A percentile compares a stretch with the other conserved stretches of the same genome.
Conservation (phyloP, 2,113 vertebrate species). For the Haemorhous mexicanus region DNA sequence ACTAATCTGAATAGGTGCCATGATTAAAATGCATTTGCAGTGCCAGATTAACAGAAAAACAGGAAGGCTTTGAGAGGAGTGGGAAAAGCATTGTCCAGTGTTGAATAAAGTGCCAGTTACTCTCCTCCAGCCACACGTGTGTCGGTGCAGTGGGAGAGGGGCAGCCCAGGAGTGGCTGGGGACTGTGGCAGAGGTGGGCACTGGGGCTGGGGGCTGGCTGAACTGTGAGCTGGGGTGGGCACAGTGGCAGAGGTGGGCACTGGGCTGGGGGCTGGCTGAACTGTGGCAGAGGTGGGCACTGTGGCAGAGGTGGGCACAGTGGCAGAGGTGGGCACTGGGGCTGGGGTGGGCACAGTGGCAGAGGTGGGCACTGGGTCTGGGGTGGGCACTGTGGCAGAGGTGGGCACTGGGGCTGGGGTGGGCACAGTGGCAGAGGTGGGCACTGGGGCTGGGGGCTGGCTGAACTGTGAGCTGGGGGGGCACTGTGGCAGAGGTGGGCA, state of each 20-base stretch:
- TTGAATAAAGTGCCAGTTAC: neutral
- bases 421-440: too few species aligned
- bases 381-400: neutral
- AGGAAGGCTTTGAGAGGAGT: constrained; percentile 36
- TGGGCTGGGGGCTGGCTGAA: too few species aligned
- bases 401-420: neutral
- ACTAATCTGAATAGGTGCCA: constrained; percentile 39
- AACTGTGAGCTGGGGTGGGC: too few species aligned
- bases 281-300: too few species aligned
- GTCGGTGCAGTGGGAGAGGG: neutral
- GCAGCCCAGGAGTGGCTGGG: accelerated
- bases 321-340: too few species aligned
- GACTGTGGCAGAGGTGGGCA: accelerated
- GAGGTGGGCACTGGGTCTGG: neutral
- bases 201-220: too few species aligned
- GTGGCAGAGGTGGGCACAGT: too few species aligned
- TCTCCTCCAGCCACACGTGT: neutral
- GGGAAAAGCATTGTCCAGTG: constrained; percentile 16
- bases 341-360: too few species aligned
- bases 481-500: accelerated
- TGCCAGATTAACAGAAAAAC: constrained; percentile 51
- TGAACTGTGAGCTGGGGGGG: too few species aligned
- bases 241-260: too few species aligned
- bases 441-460: too few species aligned
- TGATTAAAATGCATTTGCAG: constrained; percentile 35